phyloP scores from a whole-genome alignment of 2,797 vertebrate species.

The Coracias cyanogaster region DNA sequence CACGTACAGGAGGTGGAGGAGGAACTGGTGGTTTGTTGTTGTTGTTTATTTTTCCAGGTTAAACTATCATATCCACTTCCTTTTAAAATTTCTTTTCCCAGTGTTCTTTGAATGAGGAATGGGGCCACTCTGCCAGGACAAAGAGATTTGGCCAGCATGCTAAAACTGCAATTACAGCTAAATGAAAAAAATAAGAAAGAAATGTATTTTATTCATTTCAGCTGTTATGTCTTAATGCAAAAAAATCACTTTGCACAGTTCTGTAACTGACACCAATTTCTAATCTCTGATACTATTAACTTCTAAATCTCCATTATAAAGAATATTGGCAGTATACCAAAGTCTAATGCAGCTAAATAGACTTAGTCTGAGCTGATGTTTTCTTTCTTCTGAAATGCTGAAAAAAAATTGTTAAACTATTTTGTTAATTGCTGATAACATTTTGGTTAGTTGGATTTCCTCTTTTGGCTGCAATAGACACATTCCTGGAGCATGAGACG shows the following conservation, averaged over 20 bases:
- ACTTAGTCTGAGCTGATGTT: slow-evolving; percentile 61
- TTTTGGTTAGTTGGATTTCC: slow-evolving; percentile 74
- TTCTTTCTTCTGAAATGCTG: slow-evolving; percentile 58
- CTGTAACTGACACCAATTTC: slow-evolving; percentile 76
- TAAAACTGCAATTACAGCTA: slow-evolving; percentile 63
- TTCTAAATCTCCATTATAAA: slow-evolving; percentile 72
- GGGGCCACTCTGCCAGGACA: background rate
- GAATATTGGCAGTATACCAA: slow-evolving; percentile 72
- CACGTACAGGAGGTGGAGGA: background rate
- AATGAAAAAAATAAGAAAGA: slow-evolving; percentile 36
- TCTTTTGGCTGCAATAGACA: slow-evolving; percentile 64
- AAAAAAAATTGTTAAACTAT: slow-evolving; percentile 66
- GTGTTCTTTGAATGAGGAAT: slow-evolving; percentile 36
- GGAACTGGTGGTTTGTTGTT: background rate
- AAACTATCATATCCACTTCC: background rate
- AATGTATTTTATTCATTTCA: slow-evolving; percentile 75
- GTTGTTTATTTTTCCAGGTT: background rate
- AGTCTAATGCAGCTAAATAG: slow-evolving; percentile 65
- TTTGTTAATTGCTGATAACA: slow-evolving; percentile 78
- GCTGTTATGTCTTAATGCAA: slow-evolving; percentile 75
- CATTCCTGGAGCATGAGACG: slow-evolving; percentile 73
- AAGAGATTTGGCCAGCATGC: slow-evolving; percentile 23
- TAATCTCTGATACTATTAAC: slow-evolving; percentile 77
- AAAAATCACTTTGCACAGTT: slow-evolving; percentile 73
- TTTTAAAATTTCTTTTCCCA: background rate